phyloP scores from a whole-genome alignment of 2,113 vertebrate species.

The Trichomycterus rosablanca region DNA sequence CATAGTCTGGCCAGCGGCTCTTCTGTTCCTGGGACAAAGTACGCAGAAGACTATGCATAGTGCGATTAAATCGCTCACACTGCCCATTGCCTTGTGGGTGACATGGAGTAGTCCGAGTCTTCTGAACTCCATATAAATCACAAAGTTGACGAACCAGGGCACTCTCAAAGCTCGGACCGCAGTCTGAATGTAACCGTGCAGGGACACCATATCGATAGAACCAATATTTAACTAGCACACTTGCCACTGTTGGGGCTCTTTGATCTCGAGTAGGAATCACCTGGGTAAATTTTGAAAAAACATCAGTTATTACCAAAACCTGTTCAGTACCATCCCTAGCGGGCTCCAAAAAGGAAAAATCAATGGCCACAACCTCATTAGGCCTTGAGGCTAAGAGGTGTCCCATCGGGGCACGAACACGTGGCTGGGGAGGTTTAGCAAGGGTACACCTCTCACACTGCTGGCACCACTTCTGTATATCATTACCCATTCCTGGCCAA shows the following conservation, averaged over 20 bases:
- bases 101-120: no score
- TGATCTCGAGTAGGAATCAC: not conserved
- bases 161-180: not conserved
- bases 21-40: no score
- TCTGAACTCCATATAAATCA: not conserved
- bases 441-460: not conserved
- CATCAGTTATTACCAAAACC: not conserved
- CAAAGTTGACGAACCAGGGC: not conserved
- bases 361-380: conserved; percentile 1
- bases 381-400: not conserved
- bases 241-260: not conserved
- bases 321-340: not conserved
- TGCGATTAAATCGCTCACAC: no score
- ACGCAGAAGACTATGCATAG: no score
- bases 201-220: not conserved
- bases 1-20: no score
- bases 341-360: not conserved
- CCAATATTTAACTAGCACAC: not conserved
- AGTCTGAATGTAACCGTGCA: not conserved
- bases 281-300: not conserved
- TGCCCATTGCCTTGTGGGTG: no score
- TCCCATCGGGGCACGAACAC: not conserved
- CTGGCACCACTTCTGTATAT: not conserved
- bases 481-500: not conserved
- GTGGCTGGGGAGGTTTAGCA: not conserved